phyloP scores from a whole-genome alignment of 23 tunicate genomes.

The Corella eumyota region DNA sequence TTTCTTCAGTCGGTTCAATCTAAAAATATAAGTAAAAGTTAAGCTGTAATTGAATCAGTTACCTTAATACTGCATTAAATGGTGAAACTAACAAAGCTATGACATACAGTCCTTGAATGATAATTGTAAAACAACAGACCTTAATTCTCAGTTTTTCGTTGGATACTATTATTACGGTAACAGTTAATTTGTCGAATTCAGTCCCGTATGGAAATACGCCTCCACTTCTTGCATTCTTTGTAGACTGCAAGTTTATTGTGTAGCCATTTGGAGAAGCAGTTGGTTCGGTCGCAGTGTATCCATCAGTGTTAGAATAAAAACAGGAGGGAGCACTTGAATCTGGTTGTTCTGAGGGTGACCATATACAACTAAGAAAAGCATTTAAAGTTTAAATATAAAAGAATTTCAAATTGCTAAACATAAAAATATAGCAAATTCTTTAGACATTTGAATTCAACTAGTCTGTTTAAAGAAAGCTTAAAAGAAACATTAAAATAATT shows the following conservation, averaged over 20 bases:
- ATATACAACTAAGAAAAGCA: conserved; percentile 20
- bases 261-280: conserved; percentile 12
- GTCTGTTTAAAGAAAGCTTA: no score
- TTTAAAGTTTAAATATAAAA: no score
- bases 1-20: conserved; percentile 15
- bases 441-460: no score
- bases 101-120: no score
- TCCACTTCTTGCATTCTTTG: background rate
- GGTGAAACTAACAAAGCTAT: no score
- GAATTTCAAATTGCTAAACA: no score
- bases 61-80: background rate
- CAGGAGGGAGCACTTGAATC: conserved; percentile 15
- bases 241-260: background rate
- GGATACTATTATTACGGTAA: conserved; percentile 14
- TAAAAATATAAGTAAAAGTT: conserved; percentile 2
- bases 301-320: conserved; percentile 25
- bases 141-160: conserved; percentile 39
- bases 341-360: conserved; percentile 2
- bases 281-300: no score
- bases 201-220: conserved; percentile 40
- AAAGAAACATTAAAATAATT: no score
- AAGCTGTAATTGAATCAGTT: background rate
- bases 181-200: conserved; percentile 24
- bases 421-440: no score
- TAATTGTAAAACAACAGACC: conserved; percentile 10